phyloP scores from a whole-genome alignment of 2,888 invertebrate genomes.

The Caenorhabditis angaria region DNA sequence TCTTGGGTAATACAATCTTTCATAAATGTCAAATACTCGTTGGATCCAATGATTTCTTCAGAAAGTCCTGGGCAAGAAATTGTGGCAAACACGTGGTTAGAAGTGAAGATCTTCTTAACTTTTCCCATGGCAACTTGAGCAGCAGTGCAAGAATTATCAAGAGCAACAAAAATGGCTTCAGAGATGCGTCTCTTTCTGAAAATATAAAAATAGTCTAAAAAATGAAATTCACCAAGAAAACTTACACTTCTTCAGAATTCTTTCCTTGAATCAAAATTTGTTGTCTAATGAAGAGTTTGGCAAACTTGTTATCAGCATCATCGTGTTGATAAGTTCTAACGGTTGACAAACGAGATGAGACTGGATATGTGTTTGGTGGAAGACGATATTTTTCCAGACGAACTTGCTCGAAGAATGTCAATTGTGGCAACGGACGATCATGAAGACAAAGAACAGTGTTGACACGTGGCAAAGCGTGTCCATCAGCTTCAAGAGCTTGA shows the following conservation, averaged over 20 bases:
- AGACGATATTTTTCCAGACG: conserved; percentile 67
- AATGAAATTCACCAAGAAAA: neutral
- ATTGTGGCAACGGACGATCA: conserved; percentile 36
- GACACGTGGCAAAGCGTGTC: conserved; percentile 22
- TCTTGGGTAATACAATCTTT: conserved; percentile 39
- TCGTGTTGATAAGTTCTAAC: conserved; percentile 54
- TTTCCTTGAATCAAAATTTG: conserved; percentile 34
- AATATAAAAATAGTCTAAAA: neutral
- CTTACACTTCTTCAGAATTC: conserved; percentile 37
- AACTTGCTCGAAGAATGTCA: conserved; percentile 40
- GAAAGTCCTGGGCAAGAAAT: conserved; percentile 39
- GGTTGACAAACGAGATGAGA: conserved; percentile 49
- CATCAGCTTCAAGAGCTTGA: conserved; percentile 12
- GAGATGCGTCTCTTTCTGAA: conserved; percentile 24
- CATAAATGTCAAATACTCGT: conserved; percentile 42
- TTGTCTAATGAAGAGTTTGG: conserved; percentile 54
- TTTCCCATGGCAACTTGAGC: conserved; percentile 41
- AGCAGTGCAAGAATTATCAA: conserved; percentile 40
- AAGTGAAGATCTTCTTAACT: conserved; percentile 31
- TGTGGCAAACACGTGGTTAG: conserved; percentile 37
- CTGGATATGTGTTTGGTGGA: conserved; percentile 47
- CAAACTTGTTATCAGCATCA: conserved; percentile 47
- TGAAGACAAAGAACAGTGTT: conserved; percentile 40
- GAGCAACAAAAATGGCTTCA: conserved; percentile 20
- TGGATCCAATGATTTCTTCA: conserved; percentile 27